Conservation (phyloP, 2,113 vertebrate species). For the Parus major region DNA sequence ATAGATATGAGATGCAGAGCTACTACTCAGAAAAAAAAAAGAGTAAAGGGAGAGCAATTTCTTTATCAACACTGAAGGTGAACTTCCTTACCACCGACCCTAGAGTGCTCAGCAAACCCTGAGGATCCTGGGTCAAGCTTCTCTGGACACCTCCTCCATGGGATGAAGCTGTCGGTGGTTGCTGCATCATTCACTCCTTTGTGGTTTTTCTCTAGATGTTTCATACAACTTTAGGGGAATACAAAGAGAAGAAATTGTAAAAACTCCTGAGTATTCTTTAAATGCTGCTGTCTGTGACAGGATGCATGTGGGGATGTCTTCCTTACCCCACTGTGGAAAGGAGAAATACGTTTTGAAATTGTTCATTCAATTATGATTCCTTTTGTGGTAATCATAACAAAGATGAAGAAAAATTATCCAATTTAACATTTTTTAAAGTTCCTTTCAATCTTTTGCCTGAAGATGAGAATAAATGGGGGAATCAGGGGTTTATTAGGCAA, state of each 20-base stretch:
- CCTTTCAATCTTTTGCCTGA: background rate
- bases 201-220: background rate
- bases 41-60: background rate
- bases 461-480: background rate
- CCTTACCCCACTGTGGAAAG: background rate
- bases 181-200: rapidly evolving
- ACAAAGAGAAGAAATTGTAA: background rate
- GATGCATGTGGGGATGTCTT: background rate
- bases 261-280: background rate
- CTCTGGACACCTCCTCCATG: background rate
- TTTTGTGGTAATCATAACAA: background rate
- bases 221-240: background rate
- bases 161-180: background rate
- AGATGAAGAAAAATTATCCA: background rate
- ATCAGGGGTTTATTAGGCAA: background rate
- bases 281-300: background rate
- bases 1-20: background rate
- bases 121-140: background rate
- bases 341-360: background rate
- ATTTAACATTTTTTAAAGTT: background rate
- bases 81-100: background rate
- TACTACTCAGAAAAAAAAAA: background rate
- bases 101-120: background rate
- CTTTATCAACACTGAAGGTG: background rate
- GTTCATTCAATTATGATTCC: background rate